phyloP scores from a whole-genome alignment of 1,140 invertebrate genomes.

The Leptinotarsa texana region DNA sequence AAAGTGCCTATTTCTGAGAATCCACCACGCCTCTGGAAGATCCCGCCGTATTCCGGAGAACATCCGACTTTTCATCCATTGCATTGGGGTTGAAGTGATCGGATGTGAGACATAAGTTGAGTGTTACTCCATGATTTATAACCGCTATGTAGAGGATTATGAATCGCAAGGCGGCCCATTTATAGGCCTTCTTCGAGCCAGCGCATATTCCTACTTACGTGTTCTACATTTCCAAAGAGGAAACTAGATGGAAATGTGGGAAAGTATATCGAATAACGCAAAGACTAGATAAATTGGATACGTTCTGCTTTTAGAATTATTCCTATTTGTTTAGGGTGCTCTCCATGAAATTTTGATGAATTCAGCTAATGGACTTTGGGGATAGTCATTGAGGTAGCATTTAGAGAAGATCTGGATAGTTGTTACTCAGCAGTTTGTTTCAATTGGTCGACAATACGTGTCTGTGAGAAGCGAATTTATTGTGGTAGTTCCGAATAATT shows the following conservation, averaged over 20 bases:
- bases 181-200: not conserved
- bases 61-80: slow-evolving; percentile 8
- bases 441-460: too few relatives aligned
- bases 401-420: too few relatives aligned
- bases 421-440: too few relatives aligned
- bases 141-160: slow-evolving; percentile 14
- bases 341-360: not conserved
- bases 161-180: not conserved
- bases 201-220: slow-evolving; percentile 8
- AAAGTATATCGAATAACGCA: not conserved
- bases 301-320: not conserved
- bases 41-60: not conserved
- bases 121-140: slow-evolving; percentile 27
- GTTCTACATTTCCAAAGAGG: slow-evolving; percentile 7
- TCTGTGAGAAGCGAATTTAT: too few relatives aligned
- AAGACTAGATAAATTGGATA: slow-evolving; percentile 4
- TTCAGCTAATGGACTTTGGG: not conserved
- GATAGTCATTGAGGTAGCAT: too few relatives aligned
- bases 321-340: not conserved
- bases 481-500: too few relatives aligned
- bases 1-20: too few relatives aligned
- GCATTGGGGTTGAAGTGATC: slow-evolving; percentile 27
- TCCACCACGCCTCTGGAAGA: not conserved
- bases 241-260: not conserved
- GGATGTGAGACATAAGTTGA: slow-evolving; percentile 28